Evolutionary conservation across 1,140 invertebrate genomes (phyloP).

Genomic region (Pseudobourletiella spinata): DNA sequence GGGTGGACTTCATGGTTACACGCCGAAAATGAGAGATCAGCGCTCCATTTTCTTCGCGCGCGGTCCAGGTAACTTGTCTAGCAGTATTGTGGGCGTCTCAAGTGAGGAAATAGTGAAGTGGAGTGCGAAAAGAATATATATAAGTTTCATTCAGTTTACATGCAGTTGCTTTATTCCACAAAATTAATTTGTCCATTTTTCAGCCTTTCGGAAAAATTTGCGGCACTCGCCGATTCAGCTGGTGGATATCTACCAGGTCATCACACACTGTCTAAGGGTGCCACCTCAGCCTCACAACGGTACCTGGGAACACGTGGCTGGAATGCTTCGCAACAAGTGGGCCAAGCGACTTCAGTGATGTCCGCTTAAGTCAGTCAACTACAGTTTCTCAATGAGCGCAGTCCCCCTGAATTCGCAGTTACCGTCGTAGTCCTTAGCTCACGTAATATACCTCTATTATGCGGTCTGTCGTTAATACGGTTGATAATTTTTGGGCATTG

Average conservation of each 20-base stretch:
- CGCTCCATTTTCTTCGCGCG: slow-evolving; percentile 41
- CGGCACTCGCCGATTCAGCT: slow-evolving; percentile 32
- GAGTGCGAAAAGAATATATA: background rate
- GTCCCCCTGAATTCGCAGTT: no score
- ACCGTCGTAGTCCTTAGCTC: no score
- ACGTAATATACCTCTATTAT: no score
- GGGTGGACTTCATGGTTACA: slow-evolving; percentile 40
- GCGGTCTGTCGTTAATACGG: no score
- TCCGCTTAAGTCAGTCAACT: no score
- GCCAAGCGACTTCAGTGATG: no score
- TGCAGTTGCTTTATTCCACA: background rate
- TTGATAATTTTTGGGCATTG: no score
- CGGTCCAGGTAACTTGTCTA: slow-evolving; percentile 37
- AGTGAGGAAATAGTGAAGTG: background rate
- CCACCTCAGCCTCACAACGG: slow-evolving; percentile 37
- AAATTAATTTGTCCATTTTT: background rate
- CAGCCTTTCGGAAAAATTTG: slow-evolving; percentile 33
- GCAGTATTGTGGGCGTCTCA: background rate
- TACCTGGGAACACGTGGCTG: slow-evolving; percentile 34
- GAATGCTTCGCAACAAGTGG: no score
- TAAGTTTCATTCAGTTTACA: background rate
- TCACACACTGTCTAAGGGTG: slow-evolving; percentile 35
- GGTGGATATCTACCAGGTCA: slow-evolving; percentile 38
- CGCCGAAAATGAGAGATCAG: slow-evolving; percentile 39
- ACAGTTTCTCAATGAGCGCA: no score